Evolutionary conservation across 2,888 invertebrate species (phyloP).

Genomic region (Lymantria dispar): DNA sequence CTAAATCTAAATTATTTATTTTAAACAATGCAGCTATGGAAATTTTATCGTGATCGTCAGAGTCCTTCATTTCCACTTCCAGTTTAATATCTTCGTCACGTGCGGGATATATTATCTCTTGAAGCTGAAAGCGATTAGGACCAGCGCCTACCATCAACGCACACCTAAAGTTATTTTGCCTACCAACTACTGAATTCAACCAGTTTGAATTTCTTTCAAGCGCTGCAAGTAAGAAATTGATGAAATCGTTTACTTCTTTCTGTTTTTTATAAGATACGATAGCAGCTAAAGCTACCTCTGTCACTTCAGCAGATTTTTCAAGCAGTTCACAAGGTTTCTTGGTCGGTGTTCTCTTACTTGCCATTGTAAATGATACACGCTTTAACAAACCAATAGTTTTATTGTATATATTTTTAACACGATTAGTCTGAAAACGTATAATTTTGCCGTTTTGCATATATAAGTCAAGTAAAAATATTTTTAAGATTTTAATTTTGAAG

Average conservation of each 20-base stretch:
- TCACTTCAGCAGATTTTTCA: slow-evolving; percentile 43
- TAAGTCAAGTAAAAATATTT: slow-evolving; percentile 15
- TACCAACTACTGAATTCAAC: slow-evolving; percentile 60
- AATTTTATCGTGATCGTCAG: slow-evolving; percentile 69
- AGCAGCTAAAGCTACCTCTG: slow-evolving; percentile 67
- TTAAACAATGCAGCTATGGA: slow-evolving; percentile 65
- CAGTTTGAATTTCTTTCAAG: slow-evolving; percentile 64
- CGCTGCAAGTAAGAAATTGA: slow-evolving; percentile 57
- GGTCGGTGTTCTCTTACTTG: slow-evolving; percentile 40
- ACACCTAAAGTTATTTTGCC: slow-evolving; percentile 62
- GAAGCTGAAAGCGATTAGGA: slow-evolving; percentile 67
- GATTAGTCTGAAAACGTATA: slow-evolving; percentile 48
- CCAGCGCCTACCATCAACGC: slow-evolving; percentile 67
- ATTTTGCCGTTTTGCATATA: slow-evolving; percentile 50
- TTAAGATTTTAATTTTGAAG: slow-evolving; percentile 7
- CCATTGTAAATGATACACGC: slow-evolving; percentile 38
- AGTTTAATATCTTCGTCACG: slow-evolving; percentile 53
- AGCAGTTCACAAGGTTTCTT: slow-evolving; percentile 41
- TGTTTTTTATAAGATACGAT: slow-evolving; percentile 64
- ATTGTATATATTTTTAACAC: slow-evolving; percentile 41
- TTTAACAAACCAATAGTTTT: slow-evolving; percentile 49
- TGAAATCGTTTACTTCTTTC: slow-evolving; percentile 66
- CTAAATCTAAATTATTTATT: slow-evolving; percentile 53
- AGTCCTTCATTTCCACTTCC: slow-evolving; percentile 65
- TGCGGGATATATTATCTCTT: slow-evolving; percentile 68